Base-by-base conservation (phyloP, 1,140 invertebrate species). In the Pissodes strobi region DNA sequence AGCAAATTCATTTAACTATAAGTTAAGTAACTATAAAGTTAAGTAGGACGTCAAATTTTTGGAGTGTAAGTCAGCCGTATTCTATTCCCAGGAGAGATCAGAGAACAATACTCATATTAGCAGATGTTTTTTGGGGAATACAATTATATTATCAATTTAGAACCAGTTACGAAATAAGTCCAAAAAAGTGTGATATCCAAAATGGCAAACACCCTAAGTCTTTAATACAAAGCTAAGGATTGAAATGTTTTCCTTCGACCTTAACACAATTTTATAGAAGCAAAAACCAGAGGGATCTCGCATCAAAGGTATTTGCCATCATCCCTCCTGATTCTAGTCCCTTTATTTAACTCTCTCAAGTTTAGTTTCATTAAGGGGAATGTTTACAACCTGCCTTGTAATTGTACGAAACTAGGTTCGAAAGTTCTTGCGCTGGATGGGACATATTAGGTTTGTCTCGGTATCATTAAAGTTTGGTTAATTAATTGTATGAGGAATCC, bases 341-440 rank as follows among this genome's bases (percentile, higher is more conserved):
- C n/a, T 41, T 19, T 55, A 55, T 55, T 55, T 39, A 34, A 55
- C 52, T 39, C 17, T 38, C 22, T 8, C 8, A 22, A 39, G 52
- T 55, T 55, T 55, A 13, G 52, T 55, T 39, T 55, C 52, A 55
- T 55, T 55, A 55, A 39, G 30, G 52, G 13, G 15, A 39, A 38
- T 55, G 37, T 39, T 12, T 39, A 55, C 52, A 55, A 9, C 37
- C 39, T 39, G 52, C 52, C 52, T 27, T 30, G 48, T 51, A 51
- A 51, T 51, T 51, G 48, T 22, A 51, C 3, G 48, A 51, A 25
- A 30, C 21, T 13, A 13, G 48, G 23, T 27, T 51, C 38, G 38
- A 41, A 41, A 41, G 9, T 41, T 41, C 52, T 55, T 55, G 52
- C 49, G 9, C 21, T 12, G 49, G 27, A 17, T 52, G 30, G 49